Evolutionary conservation across 2,797 vertebrate genomes (phyloP).

Genomic region (Hyperoplus lanceolatus): DNA sequence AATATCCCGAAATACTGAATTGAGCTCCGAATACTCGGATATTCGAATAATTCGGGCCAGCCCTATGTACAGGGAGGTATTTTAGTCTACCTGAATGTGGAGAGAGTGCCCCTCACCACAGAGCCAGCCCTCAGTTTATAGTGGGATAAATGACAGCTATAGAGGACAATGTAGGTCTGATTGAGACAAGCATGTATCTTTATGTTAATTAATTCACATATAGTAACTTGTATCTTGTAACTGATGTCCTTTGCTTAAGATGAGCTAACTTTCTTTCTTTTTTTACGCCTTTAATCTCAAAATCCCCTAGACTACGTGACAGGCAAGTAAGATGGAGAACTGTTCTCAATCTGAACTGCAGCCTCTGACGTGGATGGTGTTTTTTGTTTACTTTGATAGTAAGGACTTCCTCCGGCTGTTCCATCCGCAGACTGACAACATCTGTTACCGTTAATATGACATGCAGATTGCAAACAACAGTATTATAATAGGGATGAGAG

Average conservation of each 20-base stretch:
- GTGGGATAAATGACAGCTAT: slow-evolving; percentile 33
- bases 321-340: slow-evolving; percentile 3
- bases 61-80: slow-evolving; percentile 55
- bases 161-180: slow-evolving; percentile 42
- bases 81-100: slow-evolving; percentile 49
- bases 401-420: slow-evolving; percentile 16
- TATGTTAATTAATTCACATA: not conserved
- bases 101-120: slow-evolving; percentile 9
- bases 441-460: slow-evolving; percentile 23
- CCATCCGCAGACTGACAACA: slow-evolving; percentile 24
- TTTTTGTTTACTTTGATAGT: too few relatives aligned
- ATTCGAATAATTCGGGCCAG: slow-evolving; percentile 35
- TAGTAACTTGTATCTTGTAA: not conserved
- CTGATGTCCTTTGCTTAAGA: not conserved
- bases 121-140: slow-evolving; percentile 52
- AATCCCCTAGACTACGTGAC: not conserved
- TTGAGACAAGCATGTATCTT: not conserved
- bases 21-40: too few relatives aligned
- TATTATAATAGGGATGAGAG: not conserved
- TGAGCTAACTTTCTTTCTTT: not conserved
- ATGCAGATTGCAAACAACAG: slow-evolving; percentile 2
- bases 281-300: too few relatives aligned
- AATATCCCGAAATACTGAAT: too few relatives aligned
- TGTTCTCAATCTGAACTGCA: not conserved
- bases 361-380: not conserved